These are phyloP conservation scores for Pantala flavescens DNA, from an alignment of 1,140 invertebrate genomes.

Conservation along the genomic window DNA sequence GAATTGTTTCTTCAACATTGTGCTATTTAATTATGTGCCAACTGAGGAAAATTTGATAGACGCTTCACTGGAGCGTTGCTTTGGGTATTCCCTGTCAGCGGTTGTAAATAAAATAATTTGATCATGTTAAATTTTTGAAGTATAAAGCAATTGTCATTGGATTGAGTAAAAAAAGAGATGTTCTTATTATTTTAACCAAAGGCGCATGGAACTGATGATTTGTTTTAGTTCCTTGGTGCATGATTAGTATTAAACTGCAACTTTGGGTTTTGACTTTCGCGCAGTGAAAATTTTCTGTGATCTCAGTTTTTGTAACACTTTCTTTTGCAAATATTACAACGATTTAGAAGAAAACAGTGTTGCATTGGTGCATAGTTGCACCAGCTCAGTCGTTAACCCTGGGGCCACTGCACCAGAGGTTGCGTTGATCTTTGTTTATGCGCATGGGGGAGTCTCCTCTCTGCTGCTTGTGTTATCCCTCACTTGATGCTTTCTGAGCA, in stretches of 20 bases:
- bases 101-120: background rate
- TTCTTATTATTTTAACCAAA: slow-evolving; percentile 1
- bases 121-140: background rate
- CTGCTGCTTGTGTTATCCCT: background rate
- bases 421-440: background rate
- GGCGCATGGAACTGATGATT: background rate
- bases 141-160: background rate
- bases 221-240: background rate
- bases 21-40: slow-evolving; percentile 6
- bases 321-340: background rate
- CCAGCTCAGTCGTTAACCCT: slow-evolving; percentile 7
- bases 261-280: background rate
- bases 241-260: slow-evolving; percentile 7
- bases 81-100: background rate
- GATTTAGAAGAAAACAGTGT: background rate
- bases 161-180: background rate
- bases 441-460: background rate
- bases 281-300: slow-evolving; percentile 9
- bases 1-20: background rate
- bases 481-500: no score
- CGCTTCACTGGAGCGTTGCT: background rate
- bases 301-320: background rate
- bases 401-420: no score
- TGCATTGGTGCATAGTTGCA: background rate
- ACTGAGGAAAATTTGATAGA: background rate